Evolutionary conservation across 2,797 vertebrate genomes (phyloP).

Genomic region (Syndactyla subalaris): DNA sequence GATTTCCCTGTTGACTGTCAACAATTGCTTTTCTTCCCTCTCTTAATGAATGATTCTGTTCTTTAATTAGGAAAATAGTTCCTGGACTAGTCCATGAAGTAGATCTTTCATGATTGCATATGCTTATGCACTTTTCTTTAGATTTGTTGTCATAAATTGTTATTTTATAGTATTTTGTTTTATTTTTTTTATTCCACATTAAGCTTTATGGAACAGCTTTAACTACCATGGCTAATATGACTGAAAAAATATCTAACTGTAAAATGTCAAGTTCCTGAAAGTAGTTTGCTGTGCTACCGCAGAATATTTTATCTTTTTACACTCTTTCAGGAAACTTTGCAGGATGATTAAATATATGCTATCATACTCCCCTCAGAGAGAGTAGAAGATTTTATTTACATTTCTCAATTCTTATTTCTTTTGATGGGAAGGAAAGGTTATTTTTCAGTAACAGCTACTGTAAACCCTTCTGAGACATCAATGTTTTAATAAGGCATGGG

Average conservation of each 20-base stretch:
- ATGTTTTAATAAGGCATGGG: neutral
- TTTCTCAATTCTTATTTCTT: neutral
- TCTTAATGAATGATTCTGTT: conserved; percentile 30
- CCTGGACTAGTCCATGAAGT: neutral
- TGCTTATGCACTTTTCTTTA: neutral
- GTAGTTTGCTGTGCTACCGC: neutral
- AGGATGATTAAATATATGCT: neutral
- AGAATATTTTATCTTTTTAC: neutral
- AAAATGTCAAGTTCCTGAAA: neutral
- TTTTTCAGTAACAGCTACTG: neutral
- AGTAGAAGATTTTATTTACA: neutral
- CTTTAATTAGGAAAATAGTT: conserved; percentile 20
- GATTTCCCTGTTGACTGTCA: conserved; percentile 52
- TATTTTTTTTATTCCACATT: neutral
- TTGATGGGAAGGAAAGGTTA: neutral
- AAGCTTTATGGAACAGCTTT: neutral
- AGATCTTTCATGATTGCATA: neutral
- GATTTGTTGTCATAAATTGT: neutral
- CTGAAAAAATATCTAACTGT: neutral
- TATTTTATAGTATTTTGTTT: neutral
- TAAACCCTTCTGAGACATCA: conserved; percentile 14
- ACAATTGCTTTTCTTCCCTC: conserved; percentile 15
- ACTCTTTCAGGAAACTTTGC: neutral
- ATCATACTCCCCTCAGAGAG: neutral
- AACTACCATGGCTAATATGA: neutral